Base-by-base conservation (phyloP, 2,888 invertebrate species). In the Microchrysa polita region DNA sequence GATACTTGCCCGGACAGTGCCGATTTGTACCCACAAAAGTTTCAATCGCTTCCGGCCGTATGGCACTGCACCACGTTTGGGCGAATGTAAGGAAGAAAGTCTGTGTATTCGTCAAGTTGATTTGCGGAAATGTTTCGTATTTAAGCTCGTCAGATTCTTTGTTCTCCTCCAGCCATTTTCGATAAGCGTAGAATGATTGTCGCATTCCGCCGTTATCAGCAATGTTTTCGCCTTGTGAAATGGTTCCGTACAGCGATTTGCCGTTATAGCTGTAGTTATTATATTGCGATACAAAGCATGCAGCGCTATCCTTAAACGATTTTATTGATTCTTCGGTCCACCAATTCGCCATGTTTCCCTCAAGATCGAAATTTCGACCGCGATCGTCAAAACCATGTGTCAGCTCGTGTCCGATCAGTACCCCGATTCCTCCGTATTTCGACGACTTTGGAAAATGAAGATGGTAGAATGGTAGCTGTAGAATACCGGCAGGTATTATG, bases 401-500 rank as follows among this genome's bases (percentile, higher is more conserved):
- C 4, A 78, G 59, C 75, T 79, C 79, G 59, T 79, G 79, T 7
- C 77, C 79, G 20, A 80, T 75, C 23, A 80, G 77, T n/a, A 76
- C 77, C 7, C 79, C 79, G 61, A 80, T 74, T 23, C 76, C 78
- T 23, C 79, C 79, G 42, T 77, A 79, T 57, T 79, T 79, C 1
- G 78, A 69, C 1, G 77, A 76, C 78, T 90, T 90, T 0, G 95
- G 95, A 83, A 92, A 94, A 74, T 89, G 87, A 0, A 92, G 90
- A 77, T 95, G 93, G 83, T 95, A 97, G 84, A 97, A 96, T 0
- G 96, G 96, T 73, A 92, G 89, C 81, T 97, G 97, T 0, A 97
- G 87, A 67, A 97, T 95, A 0, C 96, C 96, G 1, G 96, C 96
- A 0, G 97, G 97, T 82, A 97, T 96, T 0, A 96, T 96, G 82